Base-by-base conservation (phyloP, 2,113 vertebrate species). In the Halichoerus grypus region DNA sequence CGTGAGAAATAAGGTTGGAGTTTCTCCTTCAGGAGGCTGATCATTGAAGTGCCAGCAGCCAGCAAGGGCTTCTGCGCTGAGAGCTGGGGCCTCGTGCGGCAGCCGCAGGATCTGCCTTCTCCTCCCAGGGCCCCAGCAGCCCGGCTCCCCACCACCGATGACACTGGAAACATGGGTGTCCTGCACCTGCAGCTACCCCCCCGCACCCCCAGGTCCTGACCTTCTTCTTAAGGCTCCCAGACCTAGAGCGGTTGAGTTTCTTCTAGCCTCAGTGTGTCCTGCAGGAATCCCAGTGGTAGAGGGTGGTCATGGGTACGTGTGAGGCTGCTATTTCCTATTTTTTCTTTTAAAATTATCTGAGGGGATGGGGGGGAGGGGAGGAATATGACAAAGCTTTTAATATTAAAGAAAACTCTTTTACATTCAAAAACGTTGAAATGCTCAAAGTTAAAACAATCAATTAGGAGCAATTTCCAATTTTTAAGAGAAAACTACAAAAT, bases 401-500 rank as follows among this genome's bases (percentile, higher is more conserved):
- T 89, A 91, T 61, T 85, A 94, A 90, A 95, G 77, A 87, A 93
- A 91, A 51, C 18, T 0, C 15, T 63, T 67, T 84, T 91, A 80
- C 57, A 69, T 19, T 91, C 22, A 89, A 93, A 90, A 84, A 93
- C 80, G 53, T 65, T 95, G 80, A 94, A 96, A 97, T 97, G 89
- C 59, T 95, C 83, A 84, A 96, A 97, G 84, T 76, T 92, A 94
- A 94, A 96, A 89, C 88, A 93, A 89, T 90, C 86, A 90, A 80
- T 96, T 97, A 97, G 79, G 69, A 97, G 87, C 59, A 95, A 96
- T 98, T 98, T 97, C 72, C 94, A 97, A 95, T 94, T 98, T 98
- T 97, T 97, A 89, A 96, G 83, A 96, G 76, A 96, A 97, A 94
- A 95, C 89, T 96, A 88, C 80, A 97, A 95, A 91, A 97, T 97